A percentile compares a stretch with the other conserved stretches of the same genome.
phyloP scores from a whole-genome alignment of 2,113 vertebrate species.

The Anser brachyrhynchus region DNA sequence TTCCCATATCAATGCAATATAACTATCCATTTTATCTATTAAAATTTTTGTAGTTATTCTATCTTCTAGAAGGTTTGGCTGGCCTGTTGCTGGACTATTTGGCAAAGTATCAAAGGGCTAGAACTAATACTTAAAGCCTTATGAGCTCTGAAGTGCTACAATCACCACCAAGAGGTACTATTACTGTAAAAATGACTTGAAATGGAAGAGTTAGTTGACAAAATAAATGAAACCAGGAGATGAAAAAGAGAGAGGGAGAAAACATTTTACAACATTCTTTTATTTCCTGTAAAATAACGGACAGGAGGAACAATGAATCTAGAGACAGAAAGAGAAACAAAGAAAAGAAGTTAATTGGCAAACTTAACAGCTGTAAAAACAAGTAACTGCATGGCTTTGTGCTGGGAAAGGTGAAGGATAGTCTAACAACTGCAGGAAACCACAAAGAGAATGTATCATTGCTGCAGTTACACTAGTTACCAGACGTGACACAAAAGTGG shows the following conservation, averaged over 20 bases:
- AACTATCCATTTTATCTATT: background rate
- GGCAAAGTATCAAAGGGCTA: background rate
- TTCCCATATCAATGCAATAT: background rate
- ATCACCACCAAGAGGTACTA: rapidly evolving
- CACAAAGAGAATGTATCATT: background rate
- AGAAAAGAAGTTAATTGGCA: background rate
- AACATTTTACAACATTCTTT: background rate
- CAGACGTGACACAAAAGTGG: background rate
- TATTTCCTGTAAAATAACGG: background rate
- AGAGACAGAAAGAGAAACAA: background rate
- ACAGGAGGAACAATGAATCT: background rate
- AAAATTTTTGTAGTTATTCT: background rate
- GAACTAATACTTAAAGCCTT: background rate
- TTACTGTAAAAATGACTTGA: background rate
- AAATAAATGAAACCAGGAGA: background rate
- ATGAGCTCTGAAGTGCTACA: rapidly evolving
- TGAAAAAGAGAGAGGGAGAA: background rate
- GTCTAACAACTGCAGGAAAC: background rate
- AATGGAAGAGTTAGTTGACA: background rate
- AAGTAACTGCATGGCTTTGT: background rate
- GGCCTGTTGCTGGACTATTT: background rate
- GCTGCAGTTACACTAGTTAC: background rate
- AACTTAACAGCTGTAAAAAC: background rate
- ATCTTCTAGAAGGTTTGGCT: background rate
- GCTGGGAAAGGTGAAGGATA: background rate